Evolutionary conservation across 2,797 vertebrate genomes (phyloP).

Genomic region (Ambastaia sidthimunki): DNA sequence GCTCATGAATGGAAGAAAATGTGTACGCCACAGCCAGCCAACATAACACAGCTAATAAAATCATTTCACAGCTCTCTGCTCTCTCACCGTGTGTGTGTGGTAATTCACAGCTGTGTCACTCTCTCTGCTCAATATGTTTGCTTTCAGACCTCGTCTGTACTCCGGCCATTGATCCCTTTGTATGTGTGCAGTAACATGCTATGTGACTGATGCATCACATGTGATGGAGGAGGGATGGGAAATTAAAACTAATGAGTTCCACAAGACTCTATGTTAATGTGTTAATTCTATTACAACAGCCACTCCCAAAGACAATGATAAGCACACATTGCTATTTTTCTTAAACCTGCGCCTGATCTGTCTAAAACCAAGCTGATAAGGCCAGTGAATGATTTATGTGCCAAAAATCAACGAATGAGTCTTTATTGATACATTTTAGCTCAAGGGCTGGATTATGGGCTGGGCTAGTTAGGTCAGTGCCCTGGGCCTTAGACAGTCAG

Average conservation of each 20-base stretch:
- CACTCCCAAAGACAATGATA: neutral
- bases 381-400: neutral
- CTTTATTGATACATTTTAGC: too few species aligned
- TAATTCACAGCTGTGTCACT: constrained; percentile 19
- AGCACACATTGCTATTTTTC: neutral
- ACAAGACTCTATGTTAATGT: neutral
- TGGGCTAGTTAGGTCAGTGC: too few species aligned
- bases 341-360: neutral
- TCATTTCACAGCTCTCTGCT: constrained; percentile 1
- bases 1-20: too few species aligned
- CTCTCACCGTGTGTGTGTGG: constrained; percentile 18
- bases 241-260: neutral
- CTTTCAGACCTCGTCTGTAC: constrained; percentile 44
- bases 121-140: constrained; percentile 51
- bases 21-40: neutral
- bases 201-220: constrained; percentile 21
- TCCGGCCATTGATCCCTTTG: constrained; percentile 44
- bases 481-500: too few species aligned
- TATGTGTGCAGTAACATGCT: constrained; percentile 48
- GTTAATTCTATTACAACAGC: neutral
- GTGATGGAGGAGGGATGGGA: neutral
- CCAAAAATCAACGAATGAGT: too few species aligned
- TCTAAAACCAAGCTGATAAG: neutral
- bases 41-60: constrained; percentile 14
- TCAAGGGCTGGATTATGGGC: too few species aligned